Base-by-base conservation (phyloP, 2,113 vertebrate species). In the Eonycteris spelaea region DNA sequence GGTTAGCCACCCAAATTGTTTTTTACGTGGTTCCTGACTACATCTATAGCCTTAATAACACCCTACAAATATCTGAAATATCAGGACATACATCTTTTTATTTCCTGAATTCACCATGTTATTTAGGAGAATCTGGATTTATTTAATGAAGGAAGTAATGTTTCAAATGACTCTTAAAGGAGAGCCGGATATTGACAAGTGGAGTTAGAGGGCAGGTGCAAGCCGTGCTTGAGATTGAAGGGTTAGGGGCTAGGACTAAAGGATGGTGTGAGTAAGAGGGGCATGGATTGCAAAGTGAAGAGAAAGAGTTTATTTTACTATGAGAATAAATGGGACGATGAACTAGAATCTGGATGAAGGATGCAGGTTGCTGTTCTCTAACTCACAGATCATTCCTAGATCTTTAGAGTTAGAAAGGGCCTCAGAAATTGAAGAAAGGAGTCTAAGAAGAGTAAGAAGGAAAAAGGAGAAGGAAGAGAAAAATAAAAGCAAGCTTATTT, bases 371-470 rank as follows among this genome's bases (percentile, higher is more conserved):
- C 4, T 74, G 22, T 48, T 57, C 4, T 82, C 65, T 43, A 70
- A 75, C 5, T 43, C 38, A 68, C 30, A 59, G 7, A 87, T 67
- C 3, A 4, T 63, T 78, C 59, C 40, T 48, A 53, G 7, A 71
- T 53, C 51, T 71, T 59, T 61, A 68, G 38, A 59, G 19, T 40
- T 78, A 10, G 59, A 90, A 71, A 16, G 0, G 9, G 6, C 10
- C 59, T 95, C 13, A 55, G 48, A 90, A 92, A 75, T 26, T 74
- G 86, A 95, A 74, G 28, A 61, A 7, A 86, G 19, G 38, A 73
- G 59, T 61, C 40, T 33, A 87, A 59, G 30, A 85, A 26, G 26
- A 74, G n/a, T 9, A 38, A 63, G 19, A 70, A 77, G 10, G 6
- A 96, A 40, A 48, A 67, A 57, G 6, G 3, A 4, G 26, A 78